A percentile compares a stretch with the other conserved stretches of the same genome.
phyloP scores from a whole-genome alignment of 2,797 vertebrate genomes.

The Kryptopterus vitreolus region DNA sequence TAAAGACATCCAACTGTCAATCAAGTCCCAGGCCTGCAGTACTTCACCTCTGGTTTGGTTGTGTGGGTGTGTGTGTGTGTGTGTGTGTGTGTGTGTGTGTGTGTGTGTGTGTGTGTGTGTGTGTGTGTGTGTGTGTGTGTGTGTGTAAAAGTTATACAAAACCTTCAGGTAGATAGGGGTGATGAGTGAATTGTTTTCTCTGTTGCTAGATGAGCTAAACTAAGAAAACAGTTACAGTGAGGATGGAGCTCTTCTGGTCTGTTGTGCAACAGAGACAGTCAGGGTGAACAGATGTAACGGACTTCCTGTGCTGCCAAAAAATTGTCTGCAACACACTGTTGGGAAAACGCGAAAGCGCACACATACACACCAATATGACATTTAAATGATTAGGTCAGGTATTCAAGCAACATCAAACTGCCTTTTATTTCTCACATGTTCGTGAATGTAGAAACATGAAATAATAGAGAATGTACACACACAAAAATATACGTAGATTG shows the following conservation, averaged over 20 bases:
- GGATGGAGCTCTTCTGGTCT: constrained; percentile 37
- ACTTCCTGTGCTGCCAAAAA: constrained; percentile 60
- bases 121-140: constrained; percentile 2
- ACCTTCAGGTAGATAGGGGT: neutral
- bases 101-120: constrained; percentile 1
- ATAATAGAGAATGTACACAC: neutral
- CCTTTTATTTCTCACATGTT: neutral
- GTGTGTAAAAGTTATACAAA: neutral
- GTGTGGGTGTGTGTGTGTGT: neutral
- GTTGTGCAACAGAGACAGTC: constrained; percentile 50
- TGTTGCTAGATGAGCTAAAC: constrained; percentile 29
- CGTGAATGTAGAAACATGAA: neutral
- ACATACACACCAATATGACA: constrained; percentile 12
- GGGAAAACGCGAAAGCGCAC: constrained; percentile 48
- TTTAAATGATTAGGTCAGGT: constrained; percentile 10
- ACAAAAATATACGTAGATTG: neutral
- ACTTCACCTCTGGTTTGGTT: constrained; percentile 6
- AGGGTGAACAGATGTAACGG: constrained; percentile 56
- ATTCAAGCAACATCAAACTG: neutral
- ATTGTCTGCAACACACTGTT: constrained; percentile 55
- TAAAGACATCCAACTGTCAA: constrained; percentile 57
- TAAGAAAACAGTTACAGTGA: constrained; percentile 53
- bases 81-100: neutral
- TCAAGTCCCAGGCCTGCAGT: constrained; percentile 37
- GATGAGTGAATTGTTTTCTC: constrained; percentile 15